Conservation (phyloP, 2,113 vertebrate species). For the Clupea harengus region DNA sequence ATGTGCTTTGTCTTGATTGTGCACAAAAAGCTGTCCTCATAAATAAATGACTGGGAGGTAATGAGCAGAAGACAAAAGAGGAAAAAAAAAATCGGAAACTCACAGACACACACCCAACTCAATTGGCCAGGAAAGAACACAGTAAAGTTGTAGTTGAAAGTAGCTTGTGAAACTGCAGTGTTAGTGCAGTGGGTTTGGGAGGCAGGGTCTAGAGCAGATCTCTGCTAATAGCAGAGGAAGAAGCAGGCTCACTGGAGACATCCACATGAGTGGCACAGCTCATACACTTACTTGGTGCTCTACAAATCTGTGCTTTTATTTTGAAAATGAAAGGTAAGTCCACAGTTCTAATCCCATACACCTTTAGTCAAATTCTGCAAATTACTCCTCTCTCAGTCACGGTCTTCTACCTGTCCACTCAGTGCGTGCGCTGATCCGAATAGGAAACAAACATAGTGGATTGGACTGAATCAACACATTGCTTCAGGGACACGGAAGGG, state of each 20-base stretch:
- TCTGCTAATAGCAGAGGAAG: background rate
- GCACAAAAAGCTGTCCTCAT: constrained; percentile 38
- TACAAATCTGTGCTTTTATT: background rate
- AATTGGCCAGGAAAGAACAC: background rate
- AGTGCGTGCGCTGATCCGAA: background rate
- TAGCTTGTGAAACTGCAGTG: background rate
- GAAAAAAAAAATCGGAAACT: background rate
- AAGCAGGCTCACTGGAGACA: background rate
- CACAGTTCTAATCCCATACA: background rate
- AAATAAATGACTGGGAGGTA: constrained; percentile 45
- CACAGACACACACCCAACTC: background rate
- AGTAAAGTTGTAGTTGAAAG: background rate
- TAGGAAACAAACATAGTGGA: background rate
- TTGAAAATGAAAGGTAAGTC: no score
- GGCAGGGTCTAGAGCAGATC: background rate
- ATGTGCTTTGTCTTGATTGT: constrained; percentile 47
- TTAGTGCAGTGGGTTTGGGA: background rate
- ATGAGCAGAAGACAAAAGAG: background rate
- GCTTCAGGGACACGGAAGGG: no score
- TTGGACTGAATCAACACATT: background rate
- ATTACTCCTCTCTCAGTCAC: background rate
- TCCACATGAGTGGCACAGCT: background rate
- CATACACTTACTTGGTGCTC: background rate
- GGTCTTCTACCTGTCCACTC: background rate
- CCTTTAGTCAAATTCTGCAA: background rate